Base-by-base conservation (phyloP, 2,113 vertebrate species). In the Lophochroa leadbeateri region DNA sequence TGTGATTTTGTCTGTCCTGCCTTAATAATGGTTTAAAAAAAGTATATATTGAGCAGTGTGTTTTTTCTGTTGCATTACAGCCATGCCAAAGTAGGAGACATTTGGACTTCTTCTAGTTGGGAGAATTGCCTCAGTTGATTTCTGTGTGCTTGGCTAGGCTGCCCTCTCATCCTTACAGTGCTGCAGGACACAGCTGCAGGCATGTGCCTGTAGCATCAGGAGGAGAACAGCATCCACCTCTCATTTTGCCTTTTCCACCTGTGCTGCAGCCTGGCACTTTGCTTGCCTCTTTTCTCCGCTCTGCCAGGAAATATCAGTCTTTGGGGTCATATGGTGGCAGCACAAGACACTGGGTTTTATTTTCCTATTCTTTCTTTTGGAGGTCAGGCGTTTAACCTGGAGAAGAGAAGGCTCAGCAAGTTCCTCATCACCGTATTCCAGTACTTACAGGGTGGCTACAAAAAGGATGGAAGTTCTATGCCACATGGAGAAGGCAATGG, bases 301-400 rank as follows among this genome's bases (percentile, higher is more conserved):
- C 6, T 17, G 2, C 17, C 1, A 4, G 17, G 53, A 53, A 49
- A 53, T 53, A 43, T 53, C 27, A 12, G 29, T 49, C 31, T 65
- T 49, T 6, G 10, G 33, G 19, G 14, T 63, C 15, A 4, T 68
- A 13, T 0, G 1, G 6, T 3, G 0, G 27, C 57, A 44, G 41
- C 31, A 47, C 4, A 18, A 58, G 31, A 20, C 4, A 7, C 25
- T 60, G 50, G 12, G 8, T 5, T 80, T 83, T 58, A 23, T 86
- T 69, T 68, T 77, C 39, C 10, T 55, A 2, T 18, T 55, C 13
- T 46, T 80, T 33, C 25, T 79, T 39, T 47, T 61, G 24, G 57
- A 82, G 31, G 53, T 13, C 16, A 71, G 12, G 21, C 17, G 17
- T 68, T 76, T 64, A 72, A 53, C 23, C 5, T 53, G 53, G 47